Percentiles rank a stretch among this genome's conserved stretches.
phyloP scores from a whole-genome alignment of 2,797 vertebrate species.

The Holocentrus rufus region DNA sequence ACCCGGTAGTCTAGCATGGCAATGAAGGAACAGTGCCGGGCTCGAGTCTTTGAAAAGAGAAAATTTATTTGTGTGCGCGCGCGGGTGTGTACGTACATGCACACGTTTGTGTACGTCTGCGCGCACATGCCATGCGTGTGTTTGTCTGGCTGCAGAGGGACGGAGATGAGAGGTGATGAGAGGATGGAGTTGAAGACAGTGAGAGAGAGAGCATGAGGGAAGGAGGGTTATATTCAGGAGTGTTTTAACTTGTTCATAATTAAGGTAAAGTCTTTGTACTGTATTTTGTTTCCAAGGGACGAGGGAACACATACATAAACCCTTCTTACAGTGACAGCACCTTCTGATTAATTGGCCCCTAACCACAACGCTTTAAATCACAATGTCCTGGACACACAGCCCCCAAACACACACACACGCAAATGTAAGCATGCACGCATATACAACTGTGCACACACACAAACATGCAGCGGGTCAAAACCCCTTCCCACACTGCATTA shows the following conservation, averaged over 20 bases:
- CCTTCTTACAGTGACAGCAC: conserved; percentile 53
- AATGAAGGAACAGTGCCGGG: conserved; percentile 5
- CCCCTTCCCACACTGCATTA: conserved; percentile 41
- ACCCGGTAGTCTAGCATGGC: not conserved
- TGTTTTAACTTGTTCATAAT: conserved; percentile 54
- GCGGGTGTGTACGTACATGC: not conserved
- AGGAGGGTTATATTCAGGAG: conserved; percentile 5
- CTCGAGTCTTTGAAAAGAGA: conserved; percentile 12
- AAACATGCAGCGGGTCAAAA: conserved; percentile 35
- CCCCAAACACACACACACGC: conserved; percentile 24
- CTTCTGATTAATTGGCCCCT: conserved; percentile 68
- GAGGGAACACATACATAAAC: conserved; percentile 48
- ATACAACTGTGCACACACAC: conserved; percentile 9
- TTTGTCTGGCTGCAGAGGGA: not conserved
- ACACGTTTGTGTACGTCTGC: not conserved
- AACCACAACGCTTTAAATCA: conserved; percentile 62
- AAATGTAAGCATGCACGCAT: conserved; percentile 2
- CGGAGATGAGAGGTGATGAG: conserved; percentile 18
- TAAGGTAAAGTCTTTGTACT: conserved; percentile 53
- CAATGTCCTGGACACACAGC: conserved; percentile 32
- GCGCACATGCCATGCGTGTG: too few relatives aligned
- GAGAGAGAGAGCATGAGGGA: not conserved
- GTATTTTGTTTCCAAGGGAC: conserved; percentile 47
- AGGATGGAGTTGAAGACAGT: conserved; percentile 1
- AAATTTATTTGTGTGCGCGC: not conserved